Percentiles rank a stretch among this genome's conserved stretches.
These are phyloP conservation scores for Phlogophora meticulosa DNA, from an alignment of 2,888 invertebrate species.

Conservation along the genomic window DNA sequence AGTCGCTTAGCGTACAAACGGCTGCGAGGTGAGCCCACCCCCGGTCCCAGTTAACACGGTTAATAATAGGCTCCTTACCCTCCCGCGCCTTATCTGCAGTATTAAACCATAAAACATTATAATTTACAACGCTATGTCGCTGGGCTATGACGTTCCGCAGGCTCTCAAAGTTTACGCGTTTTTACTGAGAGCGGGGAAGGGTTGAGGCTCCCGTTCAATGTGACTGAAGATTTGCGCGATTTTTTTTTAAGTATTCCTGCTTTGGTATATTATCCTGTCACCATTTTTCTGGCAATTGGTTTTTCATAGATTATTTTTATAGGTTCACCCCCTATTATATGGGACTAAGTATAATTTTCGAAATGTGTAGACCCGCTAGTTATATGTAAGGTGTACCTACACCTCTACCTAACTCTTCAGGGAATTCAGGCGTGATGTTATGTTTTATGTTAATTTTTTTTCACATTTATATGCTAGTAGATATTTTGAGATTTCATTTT, in stretches of 20 bases:
- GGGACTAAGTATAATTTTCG: too few species aligned
- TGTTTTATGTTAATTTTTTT: too few species aligned
- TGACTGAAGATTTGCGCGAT: neutral
- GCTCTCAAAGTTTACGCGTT: constrained; percentile 78
- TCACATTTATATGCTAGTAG: too few species aligned
- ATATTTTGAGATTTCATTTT: too few species aligned
- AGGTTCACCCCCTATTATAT: too few species aligned
- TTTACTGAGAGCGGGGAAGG: constrained; percentile 55
- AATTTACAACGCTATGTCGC: constrained; percentile 88
- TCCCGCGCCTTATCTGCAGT: constrained; percentile 89
- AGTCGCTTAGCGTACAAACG: constrained; percentile 61
- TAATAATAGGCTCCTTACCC: constrained; percentile 89
- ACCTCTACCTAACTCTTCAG: too few species aligned
- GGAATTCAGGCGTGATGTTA: too few species aligned
- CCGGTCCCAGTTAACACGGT: constrained; percentile 83
- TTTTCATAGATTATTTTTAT: too few species aligned
- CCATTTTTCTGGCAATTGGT: neutral
- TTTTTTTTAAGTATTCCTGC: neutral
- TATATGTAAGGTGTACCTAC: too few species aligned
- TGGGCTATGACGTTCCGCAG: constrained; percentile 84
- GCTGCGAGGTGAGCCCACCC: constrained; percentile 58
- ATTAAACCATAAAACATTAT: constrained; percentile 91
- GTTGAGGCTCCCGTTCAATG: constrained; percentile 43
- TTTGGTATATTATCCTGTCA: neutral
- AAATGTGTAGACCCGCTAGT: too few species aligned